Percentiles rank a stretch among this genome's conserved stretches.
Conservation (phyloP, 2,113 vertebrate genomes). For the Charina bottae region DNA sequence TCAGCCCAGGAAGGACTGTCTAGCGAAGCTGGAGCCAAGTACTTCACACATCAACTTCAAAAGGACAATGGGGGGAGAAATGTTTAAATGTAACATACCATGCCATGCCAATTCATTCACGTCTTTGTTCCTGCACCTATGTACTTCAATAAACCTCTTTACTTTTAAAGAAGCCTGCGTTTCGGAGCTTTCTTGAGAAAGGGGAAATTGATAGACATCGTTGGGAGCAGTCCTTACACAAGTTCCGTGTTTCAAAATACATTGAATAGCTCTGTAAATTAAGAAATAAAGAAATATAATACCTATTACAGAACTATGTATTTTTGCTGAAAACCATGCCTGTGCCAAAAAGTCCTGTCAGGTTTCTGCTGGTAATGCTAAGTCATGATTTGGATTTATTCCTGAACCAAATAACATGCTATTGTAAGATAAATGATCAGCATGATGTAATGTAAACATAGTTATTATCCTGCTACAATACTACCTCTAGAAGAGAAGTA, state of each 20-base stretch:
- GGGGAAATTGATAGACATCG: too few species aligned
- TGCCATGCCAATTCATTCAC: too few species aligned
- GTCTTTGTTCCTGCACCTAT: too few species aligned
- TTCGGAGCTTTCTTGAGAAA: too few species aligned
- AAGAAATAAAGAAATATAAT: background rate
- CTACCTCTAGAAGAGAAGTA: background rate
- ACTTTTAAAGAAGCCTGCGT: too few species aligned
- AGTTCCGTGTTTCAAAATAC: background rate
- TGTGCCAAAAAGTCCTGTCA: background rate
- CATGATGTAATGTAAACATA: background rate
- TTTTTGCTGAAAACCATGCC: background rate
- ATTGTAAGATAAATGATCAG: background rate
- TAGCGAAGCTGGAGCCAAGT: too few species aligned
- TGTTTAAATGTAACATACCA: too few species aligned
- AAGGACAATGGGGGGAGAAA: too few species aligned
- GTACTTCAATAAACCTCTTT: too few species aligned
- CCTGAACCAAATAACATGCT: background rate
- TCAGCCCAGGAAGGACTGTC: too few species aligned
- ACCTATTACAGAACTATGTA: background rate
- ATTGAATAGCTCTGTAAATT: background rate
- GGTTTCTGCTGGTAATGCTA: background rate
- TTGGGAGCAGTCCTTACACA: too few species aligned
- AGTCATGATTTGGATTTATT: background rate
- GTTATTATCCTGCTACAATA: background rate
- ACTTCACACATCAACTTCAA: too few species aligned